Percentiles rank a stretch among this genome's conserved stretches.
Evolutionary conservation across 2,113 vertebrate genomes (phyloP).

Genomic region (Astur gentilis): DNA sequence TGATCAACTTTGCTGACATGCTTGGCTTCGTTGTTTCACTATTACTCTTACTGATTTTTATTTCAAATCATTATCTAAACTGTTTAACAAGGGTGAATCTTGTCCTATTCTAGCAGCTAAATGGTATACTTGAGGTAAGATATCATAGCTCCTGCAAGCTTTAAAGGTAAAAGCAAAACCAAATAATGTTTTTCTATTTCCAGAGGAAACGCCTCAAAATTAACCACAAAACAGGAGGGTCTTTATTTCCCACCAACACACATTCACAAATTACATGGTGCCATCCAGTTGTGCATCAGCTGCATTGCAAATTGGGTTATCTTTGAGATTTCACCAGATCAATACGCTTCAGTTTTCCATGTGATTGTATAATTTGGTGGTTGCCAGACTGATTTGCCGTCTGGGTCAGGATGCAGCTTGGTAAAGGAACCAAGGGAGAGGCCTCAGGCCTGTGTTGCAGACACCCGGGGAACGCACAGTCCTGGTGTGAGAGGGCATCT

Average conservation of each 20-base stretch:
- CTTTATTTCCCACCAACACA: background rate
- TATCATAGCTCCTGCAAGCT: background rate
- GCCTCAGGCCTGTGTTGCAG: background rate
- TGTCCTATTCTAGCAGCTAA: background rate
- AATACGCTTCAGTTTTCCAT: background rate
- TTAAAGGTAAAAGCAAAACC: background rate
- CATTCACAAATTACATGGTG: background rate
- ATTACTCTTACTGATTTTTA: background rate
- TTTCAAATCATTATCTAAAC: background rate
- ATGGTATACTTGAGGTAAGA: background rate
- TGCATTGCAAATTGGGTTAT: background rate
- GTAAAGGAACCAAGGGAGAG: background rate
- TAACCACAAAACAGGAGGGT: background rate
- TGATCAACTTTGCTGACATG: background rate
- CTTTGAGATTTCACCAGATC: background rate
- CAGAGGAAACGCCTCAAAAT: background rate
- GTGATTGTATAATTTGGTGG: background rate
- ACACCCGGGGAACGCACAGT: too few relatives aligned
- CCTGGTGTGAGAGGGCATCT: rapidly evolving
- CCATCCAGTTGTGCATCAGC: background rate
- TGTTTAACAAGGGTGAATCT: background rate
- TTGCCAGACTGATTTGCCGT: background rate
- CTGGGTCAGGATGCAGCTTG: background rate
- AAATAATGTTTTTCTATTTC: background rate
- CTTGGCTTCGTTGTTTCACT: background rate